A percentile compares a stretch with the other conserved stretches of the same genome.
phyloP scores from a whole-genome alignment of 2,113 vertebrate genomes.

The Lycaon pictus region DNA sequence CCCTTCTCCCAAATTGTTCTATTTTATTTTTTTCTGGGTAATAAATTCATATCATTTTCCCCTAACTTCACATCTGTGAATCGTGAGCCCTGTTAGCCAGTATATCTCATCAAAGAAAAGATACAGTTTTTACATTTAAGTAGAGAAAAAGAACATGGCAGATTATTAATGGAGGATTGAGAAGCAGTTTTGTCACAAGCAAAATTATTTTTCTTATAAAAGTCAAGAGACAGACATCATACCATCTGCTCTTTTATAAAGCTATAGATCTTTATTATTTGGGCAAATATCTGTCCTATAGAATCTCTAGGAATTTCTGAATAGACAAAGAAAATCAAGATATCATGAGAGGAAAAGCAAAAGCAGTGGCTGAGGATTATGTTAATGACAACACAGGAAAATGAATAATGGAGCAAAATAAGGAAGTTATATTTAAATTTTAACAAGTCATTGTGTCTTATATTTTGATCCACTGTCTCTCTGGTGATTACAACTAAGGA shows the following conservation, averaged over 20 bases:
- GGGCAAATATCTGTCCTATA: background rate
- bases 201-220: background rate
- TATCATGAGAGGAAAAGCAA: background rate
- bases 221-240: background rate
- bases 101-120: background rate
- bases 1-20: background rate
- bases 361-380: background rate
- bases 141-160: background rate
- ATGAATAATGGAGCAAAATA: background rate
- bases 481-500: background rate
- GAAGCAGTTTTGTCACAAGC: background rate
- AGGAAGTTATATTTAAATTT: constrained; percentile 29
- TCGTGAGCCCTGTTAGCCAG: background rate
- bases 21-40: background rate
- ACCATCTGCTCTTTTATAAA: background rate
- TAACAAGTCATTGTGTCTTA: background rate
- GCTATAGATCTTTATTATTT: background rate
- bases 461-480: background rate
- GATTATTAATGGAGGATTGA: background rate
- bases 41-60: background rate
- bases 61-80: background rate
- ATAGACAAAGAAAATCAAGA: background rate
- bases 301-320: background rate
- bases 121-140: background rate
- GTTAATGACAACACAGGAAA: background rate